These are phyloP conservation scores for Solen grandis DNA, from an alignment of 1,140 invertebrate species.

Conservation along the genomic window DNA sequence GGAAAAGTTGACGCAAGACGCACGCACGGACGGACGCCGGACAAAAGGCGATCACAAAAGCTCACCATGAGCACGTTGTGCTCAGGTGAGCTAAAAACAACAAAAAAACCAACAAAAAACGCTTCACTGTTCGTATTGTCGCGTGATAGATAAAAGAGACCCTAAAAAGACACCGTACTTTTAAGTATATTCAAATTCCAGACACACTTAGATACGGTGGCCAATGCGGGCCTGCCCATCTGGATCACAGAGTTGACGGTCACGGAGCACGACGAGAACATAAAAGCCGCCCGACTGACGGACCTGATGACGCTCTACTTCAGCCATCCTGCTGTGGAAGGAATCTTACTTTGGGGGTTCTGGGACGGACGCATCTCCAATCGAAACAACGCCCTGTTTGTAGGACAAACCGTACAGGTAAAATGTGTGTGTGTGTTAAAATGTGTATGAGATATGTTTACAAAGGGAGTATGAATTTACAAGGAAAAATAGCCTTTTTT, in stretches of 20 bases:
- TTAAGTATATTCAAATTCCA: no score
- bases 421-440: not conserved
- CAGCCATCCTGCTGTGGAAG: slow-evolving; percentile 61
- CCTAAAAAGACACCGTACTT: no score
- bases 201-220: slow-evolving; percentile 64
- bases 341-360: slow-evolving; percentile 63
- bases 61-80: no score
- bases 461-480: not conserved
- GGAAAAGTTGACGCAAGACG: no score
- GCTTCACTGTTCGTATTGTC: no score
- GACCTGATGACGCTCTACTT: slow-evolving; percentile 43
- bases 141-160: no score
- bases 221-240: slow-evolving; percentile 63
- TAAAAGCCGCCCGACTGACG: slow-evolving; percentile 60
- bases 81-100: no score
- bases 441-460: not conserved
- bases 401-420: slow-evolving; percentile 15
- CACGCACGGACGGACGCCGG: no score
- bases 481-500: not conserved
- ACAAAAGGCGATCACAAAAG: no score
- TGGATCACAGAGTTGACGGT: slow-evolving; percentile 71
- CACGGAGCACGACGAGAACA: slow-evolving; percentile 51
- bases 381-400: slow-evolving; percentile 31
- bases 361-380: slow-evolving; percentile 52
- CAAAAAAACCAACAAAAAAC: no score